These are phyloP conservation scores for Malacoraja senta DNA, from an alignment of 2,797 vertebrate species.

Conservation along the genomic window DNA sequence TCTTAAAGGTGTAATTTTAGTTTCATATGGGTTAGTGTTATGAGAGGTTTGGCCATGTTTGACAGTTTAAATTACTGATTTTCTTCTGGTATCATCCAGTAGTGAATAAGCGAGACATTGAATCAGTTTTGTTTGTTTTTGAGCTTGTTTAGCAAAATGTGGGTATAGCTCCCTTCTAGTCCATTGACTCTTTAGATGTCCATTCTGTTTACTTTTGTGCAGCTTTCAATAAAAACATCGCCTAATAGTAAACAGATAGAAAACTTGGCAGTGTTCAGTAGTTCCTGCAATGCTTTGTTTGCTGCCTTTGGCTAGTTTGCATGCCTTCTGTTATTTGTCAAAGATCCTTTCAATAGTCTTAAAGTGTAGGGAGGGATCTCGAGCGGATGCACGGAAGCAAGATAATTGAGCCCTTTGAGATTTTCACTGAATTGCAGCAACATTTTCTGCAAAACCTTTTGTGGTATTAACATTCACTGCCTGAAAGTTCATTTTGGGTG, in stretches of 20 bases:
- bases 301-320: neutral
- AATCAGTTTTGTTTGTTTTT: neutral
- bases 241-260: neutral
- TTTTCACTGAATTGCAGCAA: neutral
- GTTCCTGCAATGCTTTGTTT: neutral
- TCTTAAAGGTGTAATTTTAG: too few relatives aligned
- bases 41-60: too few relatives aligned
- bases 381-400: neutral
- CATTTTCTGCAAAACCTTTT: constrained; percentile 1
- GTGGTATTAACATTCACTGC: neutral
- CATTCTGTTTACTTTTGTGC: neutral
- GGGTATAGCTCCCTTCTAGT: neutral
- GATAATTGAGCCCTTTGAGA: constrained; percentile 23
- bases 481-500: neutral
- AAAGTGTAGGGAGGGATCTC: neutral
- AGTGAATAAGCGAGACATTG: too few relatives aligned
- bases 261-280: neutral
- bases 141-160: neutral
- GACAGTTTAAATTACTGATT: too few relatives aligned
- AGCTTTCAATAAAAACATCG: constrained; percentile 16
- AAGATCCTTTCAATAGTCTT: neutral
- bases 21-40: too few relatives aligned
- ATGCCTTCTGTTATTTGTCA: neutral
- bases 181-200: neutral
- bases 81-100: too few relatives aligned